A percentile compares a stretch with the other conserved stretches of the same genome.
Evolutionary conservation across 92 coral and sea anemone genomes (phyloP).

Genomic region (Actinostola sp.): DNA sequence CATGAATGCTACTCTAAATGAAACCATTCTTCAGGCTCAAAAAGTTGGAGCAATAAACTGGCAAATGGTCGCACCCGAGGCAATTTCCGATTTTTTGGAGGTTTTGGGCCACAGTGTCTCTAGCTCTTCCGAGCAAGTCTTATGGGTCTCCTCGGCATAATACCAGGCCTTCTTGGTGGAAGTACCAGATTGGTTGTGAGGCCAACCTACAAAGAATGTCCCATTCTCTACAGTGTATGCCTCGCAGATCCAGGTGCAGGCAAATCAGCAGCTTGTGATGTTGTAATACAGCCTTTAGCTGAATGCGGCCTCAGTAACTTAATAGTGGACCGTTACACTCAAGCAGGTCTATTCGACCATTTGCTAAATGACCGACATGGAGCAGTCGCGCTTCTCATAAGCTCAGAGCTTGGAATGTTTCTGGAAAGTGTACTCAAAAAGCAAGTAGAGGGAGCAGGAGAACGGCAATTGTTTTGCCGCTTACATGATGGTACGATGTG

Average conservation of each 20-base stretch:
- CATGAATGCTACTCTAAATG: too few species aligned
- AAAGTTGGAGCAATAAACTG: slow-evolving; percentile 13
- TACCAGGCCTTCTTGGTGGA: slow-evolving; percentile 8
- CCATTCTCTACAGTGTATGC: background rate
- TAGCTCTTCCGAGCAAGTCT: background rate
- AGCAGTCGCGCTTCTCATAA: slow-evolving; percentile 3
- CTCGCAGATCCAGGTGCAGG: slow-evolving; percentile 14
- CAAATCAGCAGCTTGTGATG: background rate
- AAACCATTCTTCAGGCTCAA: slow-evolving; percentile 17
- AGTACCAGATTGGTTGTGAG: background rate
- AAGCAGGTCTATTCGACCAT: slow-evolving; percentile 33
- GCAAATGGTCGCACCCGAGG: slow-evolving; percentile 10
- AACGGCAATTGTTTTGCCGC: slow-evolving; percentile 15
- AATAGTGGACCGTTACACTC: slow-evolving; percentile 24
- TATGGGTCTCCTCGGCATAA: slow-evolving; percentile 13
- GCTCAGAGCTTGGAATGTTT: slow-evolving; percentile 26
- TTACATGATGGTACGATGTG: slow-evolving; percentile 14
- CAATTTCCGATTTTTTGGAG: slow-evolving; percentile 12
- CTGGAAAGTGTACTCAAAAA: slow-evolving; percentile 24
- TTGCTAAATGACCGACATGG: slow-evolving; percentile 1
- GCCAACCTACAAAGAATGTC: background rate
- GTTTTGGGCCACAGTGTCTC: slow-evolving; percentile 12
- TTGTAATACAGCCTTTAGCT: background rate
- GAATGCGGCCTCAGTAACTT: background rate
- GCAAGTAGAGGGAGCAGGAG: slow-evolving; percentile 28